Evolutionary conservation across 2,888 invertebrate genomes (phyloP).

Genomic region (Dilophus febrilis): DNA sequence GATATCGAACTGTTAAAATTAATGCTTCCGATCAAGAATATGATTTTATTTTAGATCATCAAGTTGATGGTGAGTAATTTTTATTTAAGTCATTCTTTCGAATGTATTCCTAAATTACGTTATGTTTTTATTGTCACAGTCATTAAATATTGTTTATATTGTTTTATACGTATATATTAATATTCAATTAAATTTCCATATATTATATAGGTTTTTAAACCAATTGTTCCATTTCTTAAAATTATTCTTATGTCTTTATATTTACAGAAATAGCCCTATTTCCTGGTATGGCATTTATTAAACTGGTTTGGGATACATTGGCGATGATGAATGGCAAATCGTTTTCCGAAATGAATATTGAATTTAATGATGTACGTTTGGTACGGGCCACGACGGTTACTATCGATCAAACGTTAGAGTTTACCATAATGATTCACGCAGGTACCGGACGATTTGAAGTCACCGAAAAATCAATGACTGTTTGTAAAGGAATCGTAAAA

Average conservation of each 20-base stretch:
- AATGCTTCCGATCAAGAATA: conserved; percentile 45
- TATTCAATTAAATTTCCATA: conserved; percentile 13
- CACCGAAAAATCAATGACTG: conserved; percentile 47
- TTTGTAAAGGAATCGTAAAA: conserved; percentile 52
- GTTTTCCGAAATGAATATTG: conserved; percentile 53
- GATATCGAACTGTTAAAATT: conserved; percentile 43
- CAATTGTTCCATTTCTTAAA: not conserved
- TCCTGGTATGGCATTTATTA: conserved; percentile 75
- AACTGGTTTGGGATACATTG: conserved; percentile 61
- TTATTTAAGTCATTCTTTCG: too few species aligned
- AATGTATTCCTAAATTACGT: too few species aligned
- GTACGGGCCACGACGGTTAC: conserved; percentile 67
- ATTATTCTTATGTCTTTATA: not conserved
- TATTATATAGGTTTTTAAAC: not conserved
- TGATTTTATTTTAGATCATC: conserved; percentile 60
- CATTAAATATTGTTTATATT: too few species aligned
- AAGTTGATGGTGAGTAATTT: conserved; percentile 55
- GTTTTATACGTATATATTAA: too few species aligned
- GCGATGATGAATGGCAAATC: conserved; percentile 46
- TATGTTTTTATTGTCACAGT: too few species aligned
- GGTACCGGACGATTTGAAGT: conserved; percentile 45
- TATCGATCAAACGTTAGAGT: conserved; percentile 36
- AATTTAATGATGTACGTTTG: conserved; percentile 72
- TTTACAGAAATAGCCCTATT: conserved; percentile 50
- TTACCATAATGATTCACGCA: conserved; percentile 40